phyloP scores from a whole-genome alignment of 2,797 vertebrate genomes.

The Octomys mimax region DNA sequence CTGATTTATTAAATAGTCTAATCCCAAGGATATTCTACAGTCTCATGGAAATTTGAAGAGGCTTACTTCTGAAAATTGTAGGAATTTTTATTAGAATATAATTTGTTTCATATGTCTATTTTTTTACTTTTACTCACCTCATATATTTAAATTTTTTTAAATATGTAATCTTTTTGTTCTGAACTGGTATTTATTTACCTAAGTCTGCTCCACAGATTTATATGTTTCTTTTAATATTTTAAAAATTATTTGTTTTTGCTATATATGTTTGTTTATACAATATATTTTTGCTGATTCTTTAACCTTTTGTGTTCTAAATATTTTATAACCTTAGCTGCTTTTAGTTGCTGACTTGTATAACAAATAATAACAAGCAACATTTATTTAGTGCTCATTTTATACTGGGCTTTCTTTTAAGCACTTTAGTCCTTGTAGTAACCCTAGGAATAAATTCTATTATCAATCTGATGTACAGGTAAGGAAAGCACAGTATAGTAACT shows the following conservation, averaged over 20 bases:
- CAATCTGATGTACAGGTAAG: neutral
- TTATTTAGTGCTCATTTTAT: slow-evolving; percentile 27
- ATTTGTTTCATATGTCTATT: slow-evolving; percentile 17
- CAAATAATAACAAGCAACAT: slow-evolving; percentile 24
- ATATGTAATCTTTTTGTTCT: slow-evolving; percentile 47
- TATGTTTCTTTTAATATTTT: slow-evolving; percentile 51
- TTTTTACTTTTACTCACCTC: slow-evolving; percentile 54
- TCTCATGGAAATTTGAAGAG: slow-evolving; percentile 50
- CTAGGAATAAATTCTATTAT: slow-evolving; percentile 17
- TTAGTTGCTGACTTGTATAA: slow-evolving; percentile 26
- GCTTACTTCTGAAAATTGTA: slow-evolving; percentile 28
- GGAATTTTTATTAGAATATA: slow-evolving; percentile 36
- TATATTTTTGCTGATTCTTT: slow-evolving; percentile 53
- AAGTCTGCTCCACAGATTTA: neutral
- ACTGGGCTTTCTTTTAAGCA: slow-evolving; percentile 14
- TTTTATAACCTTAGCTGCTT: slow-evolving; percentile 63
- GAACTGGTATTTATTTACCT: slow-evolving; percentile 32
- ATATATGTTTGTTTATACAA: neutral
- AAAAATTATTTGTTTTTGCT: slow-evolving; percentile 28
- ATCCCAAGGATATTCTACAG: slow-evolving; percentile 21
- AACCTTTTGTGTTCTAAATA: slow-evolving; percentile 54
- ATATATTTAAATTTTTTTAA: slow-evolving; percentile 17
- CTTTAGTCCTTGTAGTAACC: neutral
- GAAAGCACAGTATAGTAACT: slow-evolving; percentile 48
- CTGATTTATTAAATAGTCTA: slow-evolving; percentile 1